A percentile compares a stretch with the other conserved stretches of the same genome.
These are phyloP conservation scores for Tineola bisselliella DNA, from an alignment of 2,888 invertebrate species.

Conservation along the genomic window DNA sequence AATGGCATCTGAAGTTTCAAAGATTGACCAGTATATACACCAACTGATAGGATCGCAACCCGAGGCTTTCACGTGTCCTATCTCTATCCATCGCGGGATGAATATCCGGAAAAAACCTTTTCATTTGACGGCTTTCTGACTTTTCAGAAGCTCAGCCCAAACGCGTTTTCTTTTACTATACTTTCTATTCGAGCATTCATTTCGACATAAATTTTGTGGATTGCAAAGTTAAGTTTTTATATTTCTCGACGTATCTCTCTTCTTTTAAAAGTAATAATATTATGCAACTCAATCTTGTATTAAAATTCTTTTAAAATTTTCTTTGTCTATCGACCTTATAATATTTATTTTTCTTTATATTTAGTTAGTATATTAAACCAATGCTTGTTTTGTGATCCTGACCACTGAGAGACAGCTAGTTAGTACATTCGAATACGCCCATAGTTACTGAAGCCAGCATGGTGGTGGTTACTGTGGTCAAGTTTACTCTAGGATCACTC, in stretches of 20 bases:
- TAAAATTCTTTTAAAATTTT: too few relatives aligned
- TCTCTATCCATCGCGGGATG: not conserved
- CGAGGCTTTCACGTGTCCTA: constrained; percentile 6
- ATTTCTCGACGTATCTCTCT: not conserved
- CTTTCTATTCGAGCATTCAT: not conserved
- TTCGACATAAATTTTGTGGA: not conserved
- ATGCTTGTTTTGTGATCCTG: too few relatives aligned
- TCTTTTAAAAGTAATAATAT: not conserved
- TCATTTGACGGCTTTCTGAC: not conserved
- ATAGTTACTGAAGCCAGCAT: too few relatives aligned
- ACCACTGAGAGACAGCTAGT: too few relatives aligned
- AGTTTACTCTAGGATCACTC: too few relatives aligned
- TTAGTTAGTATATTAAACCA: too few relatives aligned
- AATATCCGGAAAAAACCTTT: not conserved
- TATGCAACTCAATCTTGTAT: not conserved
- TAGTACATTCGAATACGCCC: too few relatives aligned
- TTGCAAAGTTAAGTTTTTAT: not conserved
- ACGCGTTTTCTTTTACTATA: not conserved
- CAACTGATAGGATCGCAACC: not conserved
- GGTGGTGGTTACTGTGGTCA: too few relatives aligned
- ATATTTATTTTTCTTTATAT: too few relatives aligned
- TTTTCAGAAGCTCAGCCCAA: constrained; percentile 1
- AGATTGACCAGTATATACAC: not conserved
- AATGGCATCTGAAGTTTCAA: not conserved
- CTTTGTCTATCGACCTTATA: too few relatives aligned